Base-by-base conservation (phyloP, 2,113 vertebrate genomes). In the Nothocercus nigrocapillus region DNA sequence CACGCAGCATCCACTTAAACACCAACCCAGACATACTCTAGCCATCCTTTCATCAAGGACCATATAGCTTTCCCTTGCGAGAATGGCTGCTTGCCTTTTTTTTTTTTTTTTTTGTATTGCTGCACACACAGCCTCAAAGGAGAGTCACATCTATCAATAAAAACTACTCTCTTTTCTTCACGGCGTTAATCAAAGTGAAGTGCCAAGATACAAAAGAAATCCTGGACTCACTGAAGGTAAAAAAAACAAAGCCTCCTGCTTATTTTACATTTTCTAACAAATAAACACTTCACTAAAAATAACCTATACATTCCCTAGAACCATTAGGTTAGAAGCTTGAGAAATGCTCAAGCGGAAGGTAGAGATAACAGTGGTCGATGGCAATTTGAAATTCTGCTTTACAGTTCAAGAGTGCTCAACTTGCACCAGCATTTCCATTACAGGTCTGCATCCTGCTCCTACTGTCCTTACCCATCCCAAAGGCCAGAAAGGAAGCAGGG, bases 361-460 rank as follows among this genome's bases (percentile, higher is more conserved):
- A 22, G 9, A 21, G 75, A 51, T 34, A 81, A 51, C 76, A 81
- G 21, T 7, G 12, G 74, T 42, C 21, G 83, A 47, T 6, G 24
- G 36, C 40, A 59, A 63, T 14, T 53, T 54, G 47, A 25, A 76
- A 77, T 38, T 32, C n/a, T 40, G 5, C 72, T 88, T 62, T 59
- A 9, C 45, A 75, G 53, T 44, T 58, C 68, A 49, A 34, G 13
- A 32, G 34, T 42, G 7, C 34, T 64, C 66, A 17, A 11, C 28
- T 19, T 34, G 51, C 40, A 74, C 11, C 13, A 51, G 21, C 0
- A 2, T 25, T 79, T 8, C 0, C 0, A 38, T 22, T 3, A 16
- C 9, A 64, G 67, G 36, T 21, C 69, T 42, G n/a, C 13, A 34
- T 53, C 22, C 19, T 32, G n/a, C n/a, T 32, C 62, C 45, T 67